These are phyloP conservation scores for Bembecia ichneumoniformis DNA, from an alignment of 2,888 invertebrate genomes.

Conservation along the genomic window DNA sequence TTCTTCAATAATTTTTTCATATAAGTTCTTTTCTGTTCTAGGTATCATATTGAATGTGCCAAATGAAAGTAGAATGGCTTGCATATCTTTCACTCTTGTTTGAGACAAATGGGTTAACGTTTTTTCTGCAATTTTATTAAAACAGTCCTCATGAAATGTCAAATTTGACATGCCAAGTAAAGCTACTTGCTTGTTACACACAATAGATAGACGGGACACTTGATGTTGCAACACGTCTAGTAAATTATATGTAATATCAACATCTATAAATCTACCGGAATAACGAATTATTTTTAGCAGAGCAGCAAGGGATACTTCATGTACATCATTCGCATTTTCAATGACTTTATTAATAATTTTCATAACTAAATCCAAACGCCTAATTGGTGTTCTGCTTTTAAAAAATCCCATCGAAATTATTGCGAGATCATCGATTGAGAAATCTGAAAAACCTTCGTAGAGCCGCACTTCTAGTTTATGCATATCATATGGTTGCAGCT, in stretches of 20 bases:
- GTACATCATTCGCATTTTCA: constrained; percentile 62
- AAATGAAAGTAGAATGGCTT: constrained; percentile 76
- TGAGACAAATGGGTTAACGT: constrained; percentile 55
- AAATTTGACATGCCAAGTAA: constrained; percentile 71
- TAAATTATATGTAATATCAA: constrained; percentile 61
- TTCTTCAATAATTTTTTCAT: constrained; percentile 51
- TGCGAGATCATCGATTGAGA: constrained; percentile 77
- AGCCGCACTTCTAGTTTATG: constrained; percentile 77
- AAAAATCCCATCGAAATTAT: constrained; percentile 84
- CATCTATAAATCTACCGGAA: constrained; percentile 49
- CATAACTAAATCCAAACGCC: constrained; percentile 54
- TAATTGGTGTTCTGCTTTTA: constrained; percentile 79
- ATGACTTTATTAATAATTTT: constrained; percentile 67
- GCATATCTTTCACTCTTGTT: constrained; percentile 81
- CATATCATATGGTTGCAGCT: constrained; percentile 71
- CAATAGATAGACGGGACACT: constrained; percentile 71
- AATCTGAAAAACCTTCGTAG: constrained; percentile 58
- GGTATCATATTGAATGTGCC: constrained; percentile 75
- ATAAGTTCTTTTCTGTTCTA: constrained; percentile 41
- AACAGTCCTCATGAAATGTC: constrained; percentile 42
- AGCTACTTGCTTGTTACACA: constrained; percentile 77
- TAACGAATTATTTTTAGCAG: constrained; percentile 77
- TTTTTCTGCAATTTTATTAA: constrained; percentile 59
- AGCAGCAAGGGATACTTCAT: constrained; percentile 77
- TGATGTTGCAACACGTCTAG: constrained; percentile 68